Evolutionary conservation across 2,888 invertebrate species (phyloP), one percentile per base, ranked within the genome.

Genomic region (Leptopilina drosophilae): DNA sequence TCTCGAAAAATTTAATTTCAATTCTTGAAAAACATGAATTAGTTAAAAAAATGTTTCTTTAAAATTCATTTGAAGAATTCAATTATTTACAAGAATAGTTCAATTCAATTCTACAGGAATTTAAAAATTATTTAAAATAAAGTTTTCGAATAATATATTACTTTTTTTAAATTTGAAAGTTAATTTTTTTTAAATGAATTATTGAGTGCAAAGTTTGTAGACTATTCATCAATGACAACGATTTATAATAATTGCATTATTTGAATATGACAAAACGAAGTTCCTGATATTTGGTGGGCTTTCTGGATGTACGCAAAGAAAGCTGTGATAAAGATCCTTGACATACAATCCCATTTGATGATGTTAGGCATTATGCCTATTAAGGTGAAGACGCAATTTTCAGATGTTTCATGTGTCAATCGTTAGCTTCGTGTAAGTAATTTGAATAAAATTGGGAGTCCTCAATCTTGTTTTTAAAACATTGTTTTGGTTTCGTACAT

Each of bases 321-420:
- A 95, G 96, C 84, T 96, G 98, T 85, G 98, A 98, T 92, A 95
- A 97, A 84, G 99, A 99, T 92, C 97, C 97, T n/a, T 1, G 96
- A 97, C 87, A 97, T 97, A 85, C n/a, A 95, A 96, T 88, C n/a
- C 98, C 98, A 0, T 97, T 97, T 90, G 99, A 99, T 92, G 99
- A 99, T 92, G 97, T 99, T 26, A 95, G 99, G 80, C 97, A 99
- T 92, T 99, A 99, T 92, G 98, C 98, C 79, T 99, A 99, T 91
- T 99, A 99, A 93, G 99, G 99, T 67, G 98, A 97, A 90, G 98
- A n/a, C n/a, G 98, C 85, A 98, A 98, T n/a, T n/a, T 90, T 93
- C 93, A 56, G 97, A 97, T 84, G 98, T 98, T 84, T 98, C 98
- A 11, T 94, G n/a, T 99, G 33, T 98, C 98, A n/a, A 77, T 97